A percentile compares a stretch with the other conserved stretches of the same genome.
These are phyloP conservation scores for Paragorgia papillata DNA, from an alignment of 92 coral and sea anemone genomes.

Conservation along the genomic window DNA sequence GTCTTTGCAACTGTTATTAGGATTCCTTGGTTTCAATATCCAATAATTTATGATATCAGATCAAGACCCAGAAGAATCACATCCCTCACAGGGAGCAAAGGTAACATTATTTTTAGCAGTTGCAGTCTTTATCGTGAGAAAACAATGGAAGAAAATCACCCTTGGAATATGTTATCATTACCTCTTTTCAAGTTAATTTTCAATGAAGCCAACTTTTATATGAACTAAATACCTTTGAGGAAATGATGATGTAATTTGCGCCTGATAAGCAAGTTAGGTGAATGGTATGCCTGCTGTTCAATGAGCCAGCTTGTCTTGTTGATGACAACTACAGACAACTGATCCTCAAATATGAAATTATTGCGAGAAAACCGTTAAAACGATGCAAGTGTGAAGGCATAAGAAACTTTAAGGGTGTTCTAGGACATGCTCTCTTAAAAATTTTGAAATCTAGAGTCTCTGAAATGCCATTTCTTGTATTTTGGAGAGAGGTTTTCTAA, in stretches of 20 bases:
- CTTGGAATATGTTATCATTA: too few relatives aligned
- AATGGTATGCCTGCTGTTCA: slow-evolving; percentile 45
- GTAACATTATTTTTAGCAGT: slow-evolving; percentile 29
- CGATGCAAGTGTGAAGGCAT: too few relatives aligned
- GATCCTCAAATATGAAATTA: slow-evolving; percentile 11
- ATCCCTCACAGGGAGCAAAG: slow-evolving; percentile 99
- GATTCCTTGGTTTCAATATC: slow-evolving; percentile 98
- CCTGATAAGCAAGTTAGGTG: slow-evolving; percentile 34
- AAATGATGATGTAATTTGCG: slow-evolving; percentile 25
- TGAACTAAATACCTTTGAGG: too few relatives aligned
- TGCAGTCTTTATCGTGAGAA: neutral
- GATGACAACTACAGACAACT: slow-evolving; percentile 20
- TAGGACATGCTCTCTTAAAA: too few relatives aligned
- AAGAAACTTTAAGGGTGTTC: too few relatives aligned
- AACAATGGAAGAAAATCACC: too few relatives aligned
- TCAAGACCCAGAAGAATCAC: slow-evolving; percentile 91
- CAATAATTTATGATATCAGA: slow-evolving; percentile 95
- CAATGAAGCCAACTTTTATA: too few relatives aligned
- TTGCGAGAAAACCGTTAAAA: too few relatives aligned
- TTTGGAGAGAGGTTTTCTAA: too few relatives aligned
- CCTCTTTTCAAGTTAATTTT: too few relatives aligned
- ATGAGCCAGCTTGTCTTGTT: slow-evolving; percentile 30
- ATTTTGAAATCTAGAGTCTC: too few relatives aligned
- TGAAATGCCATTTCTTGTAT: too few relatives aligned
- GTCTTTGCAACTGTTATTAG: slow-evolving; percentile 41